Evolutionary conservation across 2,888 invertebrate species (phyloP), one percentile per base, ranked within the genome.

Genomic region (Oligia latruncula): DNA sequence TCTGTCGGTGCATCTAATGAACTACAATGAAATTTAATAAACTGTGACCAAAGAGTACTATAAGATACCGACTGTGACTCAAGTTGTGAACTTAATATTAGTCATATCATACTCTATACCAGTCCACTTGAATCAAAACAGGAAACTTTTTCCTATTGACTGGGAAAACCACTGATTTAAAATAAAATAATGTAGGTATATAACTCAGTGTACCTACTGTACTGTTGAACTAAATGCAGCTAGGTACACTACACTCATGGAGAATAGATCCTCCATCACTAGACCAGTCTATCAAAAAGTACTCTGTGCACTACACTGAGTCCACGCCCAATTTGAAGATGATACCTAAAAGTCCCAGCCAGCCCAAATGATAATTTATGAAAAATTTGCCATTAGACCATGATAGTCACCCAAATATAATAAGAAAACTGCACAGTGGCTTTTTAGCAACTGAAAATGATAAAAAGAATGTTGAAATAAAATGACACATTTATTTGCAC

Each of bases 401-500:
- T 20, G 17, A 20, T 29, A 43, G 13, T 49, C n/a, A 65, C 17
- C 4, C 2, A 79, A 46, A 52, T 64, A 4, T 62, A 35, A n/a
- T 20, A 62, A 13, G 9, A 43, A 17, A 62, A 52, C 0, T 15
- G 15, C 5, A 6, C 55, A 43, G 4, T 0, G 0, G 17, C 8
- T 40, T 58, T 49, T 43, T 17, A 35, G 5, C 11, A 40, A 70
- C 17, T 55, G 66, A 43, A 62, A 60, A 67, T 62, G 62, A 46
- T 46, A 77, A 58, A 68, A 67, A 1, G 23, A 13, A 29, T 58
- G 23, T 58, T 62, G 8, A 78, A 81, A 81, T 78, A 60, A 85
- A 81, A 29, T 65, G 5, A 78, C 77, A 74, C 84, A 89, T 90
- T 81, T 79, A 71, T 89, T 94, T 93, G 93, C 95, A 95, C 94